A percentile compares a stretch with the other conserved stretches of the same genome.
These are phyloP conservation scores for Carassius carassius DNA, from an alignment of 2,113 vertebrate genomes.

Conservation along the genomic window DNA sequence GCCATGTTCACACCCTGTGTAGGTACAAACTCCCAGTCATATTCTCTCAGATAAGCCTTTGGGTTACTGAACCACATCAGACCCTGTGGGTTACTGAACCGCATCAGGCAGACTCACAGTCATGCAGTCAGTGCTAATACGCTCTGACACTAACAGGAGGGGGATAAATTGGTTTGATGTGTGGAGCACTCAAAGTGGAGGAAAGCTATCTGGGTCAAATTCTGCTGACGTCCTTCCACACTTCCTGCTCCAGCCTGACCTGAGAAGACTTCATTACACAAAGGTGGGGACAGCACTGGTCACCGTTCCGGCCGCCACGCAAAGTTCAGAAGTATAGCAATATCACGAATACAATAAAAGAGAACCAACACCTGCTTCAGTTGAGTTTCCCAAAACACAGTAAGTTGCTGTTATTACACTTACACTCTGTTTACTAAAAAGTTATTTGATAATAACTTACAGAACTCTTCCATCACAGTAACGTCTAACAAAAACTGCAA, in stretches of 20 bases:
- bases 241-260: conserved; percentile 37
- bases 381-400: neutral
- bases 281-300: conserved; percentile 27
- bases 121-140: conserved; percentile 41
- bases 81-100: conserved; percentile 19
- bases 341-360: neutral
- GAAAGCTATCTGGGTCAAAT: conserved; percentile 51
- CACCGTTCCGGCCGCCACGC: neutral
- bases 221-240: conserved; percentile 46
- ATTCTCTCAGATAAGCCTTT: conserved; percentile 6
- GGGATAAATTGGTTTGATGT: conserved; percentile 49
- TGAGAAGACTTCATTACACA: conserved; percentile 18
- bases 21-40: conserved; percentile 11
- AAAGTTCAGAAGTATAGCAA: neutral
- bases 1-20: neutral
- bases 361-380: neutral
- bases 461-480: neutral
- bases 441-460: neutral
- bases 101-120: conserved; percentile 14
- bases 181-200: conserved; percentile 45
- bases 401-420: neutral
- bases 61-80: conserved; percentile 20
- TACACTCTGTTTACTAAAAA: neutral
- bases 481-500: neutral
- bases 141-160: conserved; percentile 46